Percentiles rank a stretch among this genome's conserved stretches.
Conservation (phyloP, 2,888 invertebrate species). For the Halocaridina rubra region DNA sequence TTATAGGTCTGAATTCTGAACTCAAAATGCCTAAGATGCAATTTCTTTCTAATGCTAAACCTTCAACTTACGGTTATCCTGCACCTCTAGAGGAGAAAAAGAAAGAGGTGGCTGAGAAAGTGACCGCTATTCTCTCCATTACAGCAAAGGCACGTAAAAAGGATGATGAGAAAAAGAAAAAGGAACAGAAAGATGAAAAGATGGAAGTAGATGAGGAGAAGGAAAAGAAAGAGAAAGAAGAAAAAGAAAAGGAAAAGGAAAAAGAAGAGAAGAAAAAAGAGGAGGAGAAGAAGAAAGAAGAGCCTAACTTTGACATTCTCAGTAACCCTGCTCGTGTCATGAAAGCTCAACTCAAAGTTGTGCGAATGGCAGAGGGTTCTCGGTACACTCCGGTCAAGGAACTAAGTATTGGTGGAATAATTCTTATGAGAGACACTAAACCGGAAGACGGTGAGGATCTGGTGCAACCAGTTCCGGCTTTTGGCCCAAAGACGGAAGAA, state of each 20-base stretch:
- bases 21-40: conserved; percentile 89
- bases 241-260: conserved; percentile 81
- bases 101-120: conserved; percentile 96
- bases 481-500: conserved; percentile 78
- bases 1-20: conserved; percentile 86
- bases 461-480: conserved; percentile 66
- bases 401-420: conserved; percentile 92
- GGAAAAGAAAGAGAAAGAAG: conserved; percentile 69
- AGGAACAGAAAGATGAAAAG: conserved; percentile 74
- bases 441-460: conserved; percentile 77
- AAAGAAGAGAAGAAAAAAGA: conserved; percentile 71
- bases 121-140: conserved; percentile 96
- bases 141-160: conserved; percentile 92
- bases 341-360: conserved; percentile 82
- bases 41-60: conserved; percentile 90
- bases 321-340: conserved; percentile 95
- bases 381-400: conserved; percentile 91
- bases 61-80: conserved; percentile 95
- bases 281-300: conserved; percentile 74
- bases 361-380: conserved; percentile 83
- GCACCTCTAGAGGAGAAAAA: conserved; percentile 98
- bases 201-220: conserved; percentile 79
- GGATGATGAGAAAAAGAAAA: conserved; percentile 77
- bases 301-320: conserved; percentile 90
- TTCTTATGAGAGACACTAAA: conserved; percentile 90